These are phyloP conservation scores for Pandion haliaetus DNA, from an alignment of 2,113 vertebrate genomes.

Conservation along the genomic window DNA sequence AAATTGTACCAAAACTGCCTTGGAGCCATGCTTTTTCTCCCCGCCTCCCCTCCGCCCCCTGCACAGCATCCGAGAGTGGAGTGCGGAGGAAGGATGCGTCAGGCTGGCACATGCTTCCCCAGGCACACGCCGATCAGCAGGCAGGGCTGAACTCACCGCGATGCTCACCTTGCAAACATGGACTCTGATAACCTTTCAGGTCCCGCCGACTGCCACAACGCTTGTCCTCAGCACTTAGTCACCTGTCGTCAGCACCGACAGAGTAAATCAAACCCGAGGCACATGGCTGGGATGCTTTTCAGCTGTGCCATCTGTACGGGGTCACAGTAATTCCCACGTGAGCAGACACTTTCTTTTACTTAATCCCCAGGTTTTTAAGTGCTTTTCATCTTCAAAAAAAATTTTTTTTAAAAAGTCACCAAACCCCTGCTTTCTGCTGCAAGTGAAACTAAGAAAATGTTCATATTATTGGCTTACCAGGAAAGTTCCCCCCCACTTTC, in stretches of 20 bases:
- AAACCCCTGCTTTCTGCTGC: neutral
- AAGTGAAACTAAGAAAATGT: neutral
- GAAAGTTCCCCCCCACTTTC: neutral
- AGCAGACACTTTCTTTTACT: neutral
- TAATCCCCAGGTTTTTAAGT: neutral
- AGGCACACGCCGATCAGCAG: neutral
- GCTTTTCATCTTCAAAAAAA: neutral
- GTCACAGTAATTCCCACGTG: neutral
- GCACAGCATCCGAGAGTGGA: fast-evolving
- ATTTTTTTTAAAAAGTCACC: too few species aligned
- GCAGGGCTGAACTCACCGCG: neutral
- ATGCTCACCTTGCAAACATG: neutral
- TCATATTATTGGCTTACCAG: neutral
- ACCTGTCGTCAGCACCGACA: fast-evolving
- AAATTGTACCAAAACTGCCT: neutral
- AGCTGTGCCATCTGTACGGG: neutral
- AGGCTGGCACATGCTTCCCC: neutral
- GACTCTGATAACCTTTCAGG: neutral
- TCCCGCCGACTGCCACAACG: fast-evolving
- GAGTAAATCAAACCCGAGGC: neutral
- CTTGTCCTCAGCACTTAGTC: neutral
- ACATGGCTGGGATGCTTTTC: neutral
- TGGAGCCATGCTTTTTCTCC: neutral
- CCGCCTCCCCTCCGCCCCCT: neutral
- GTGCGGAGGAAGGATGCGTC: neutral